Conservation (phyloP, 2,797 vertebrate species). For the Alexandromys oeconomus region DNA sequence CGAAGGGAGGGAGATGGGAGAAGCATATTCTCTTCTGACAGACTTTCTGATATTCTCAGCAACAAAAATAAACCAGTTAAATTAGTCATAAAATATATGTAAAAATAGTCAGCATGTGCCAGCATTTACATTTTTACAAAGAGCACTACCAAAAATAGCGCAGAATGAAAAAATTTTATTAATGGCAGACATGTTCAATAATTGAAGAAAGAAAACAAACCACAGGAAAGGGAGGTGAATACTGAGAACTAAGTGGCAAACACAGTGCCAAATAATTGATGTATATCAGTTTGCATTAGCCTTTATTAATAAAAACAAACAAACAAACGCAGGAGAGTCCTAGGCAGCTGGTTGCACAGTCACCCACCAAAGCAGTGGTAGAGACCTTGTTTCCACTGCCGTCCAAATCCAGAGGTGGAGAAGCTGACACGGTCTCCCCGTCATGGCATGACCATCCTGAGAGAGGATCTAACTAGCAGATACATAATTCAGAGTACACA, state of each 20-base stretch:
- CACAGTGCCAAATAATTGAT: neutral
- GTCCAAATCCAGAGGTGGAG: neutral
- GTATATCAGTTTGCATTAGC: neutral
- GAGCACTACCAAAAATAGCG: slow-evolving; percentile 58
- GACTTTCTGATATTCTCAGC: slow-evolving; percentile 48
- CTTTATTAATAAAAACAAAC: neutral
- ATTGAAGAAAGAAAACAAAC: neutral
- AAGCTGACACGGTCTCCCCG: neutral
- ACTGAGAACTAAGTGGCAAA: neutral
- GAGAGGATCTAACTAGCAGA: neutral
- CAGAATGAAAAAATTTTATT: slow-evolving; percentile 56
- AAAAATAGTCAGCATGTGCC: slow-evolving; percentile 55
- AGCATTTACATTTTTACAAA: slow-evolving; percentile 62
- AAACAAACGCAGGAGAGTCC: neutral
- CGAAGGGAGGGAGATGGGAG: neutral
- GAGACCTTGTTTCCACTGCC: neutral
- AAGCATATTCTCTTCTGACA: slow-evolving; percentile 57
- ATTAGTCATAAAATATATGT: slow-evolving; percentile 61
- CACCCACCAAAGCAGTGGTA: neutral
- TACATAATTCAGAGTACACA: slow-evolving; percentile 30
- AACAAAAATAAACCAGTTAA: slow-evolving; percentile 62
- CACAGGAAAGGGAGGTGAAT: slow-evolving; percentile 1
- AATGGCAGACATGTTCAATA: slow-evolving; percentile 4
- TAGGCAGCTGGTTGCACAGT: neutral
- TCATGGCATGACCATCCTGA: neutral